Conservation (phyloP, 2,888 invertebrate genomes). For the Hedychridium roseum region DNA sequence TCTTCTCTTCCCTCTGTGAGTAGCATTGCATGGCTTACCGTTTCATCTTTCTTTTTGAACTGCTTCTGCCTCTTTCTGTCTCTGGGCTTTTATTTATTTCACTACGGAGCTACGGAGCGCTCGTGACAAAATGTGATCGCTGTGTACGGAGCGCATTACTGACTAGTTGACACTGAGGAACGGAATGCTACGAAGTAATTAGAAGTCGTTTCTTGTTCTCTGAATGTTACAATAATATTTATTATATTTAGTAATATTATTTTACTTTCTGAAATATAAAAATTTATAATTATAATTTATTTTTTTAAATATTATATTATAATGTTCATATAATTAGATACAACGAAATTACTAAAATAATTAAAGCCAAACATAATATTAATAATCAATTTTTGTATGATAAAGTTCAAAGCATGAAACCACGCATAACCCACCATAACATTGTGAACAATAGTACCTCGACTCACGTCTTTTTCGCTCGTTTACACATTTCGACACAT, state of each 20-base stretch:
- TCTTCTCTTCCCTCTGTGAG: no score
- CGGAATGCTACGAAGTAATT: slow-evolving; percentile 11
- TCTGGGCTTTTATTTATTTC: neutral
- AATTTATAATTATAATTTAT: slow-evolving; percentile 9
- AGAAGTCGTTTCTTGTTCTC: slow-evolving; percentile 11
- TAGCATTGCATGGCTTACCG: no score
- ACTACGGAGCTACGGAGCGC: slow-evolving; percentile 8
- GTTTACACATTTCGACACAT: slow-evolving; percentile 10
- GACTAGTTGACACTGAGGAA: no score
- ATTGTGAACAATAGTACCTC: slow-evolving; percentile 14
- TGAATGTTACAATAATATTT: slow-evolving; percentile 15
- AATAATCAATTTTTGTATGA: slow-evolving; percentile 12
- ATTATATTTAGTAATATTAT: slow-evolving; percentile 11
- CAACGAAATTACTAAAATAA: slow-evolving; percentile 12
- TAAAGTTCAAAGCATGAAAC: slow-evolving; percentile 13
- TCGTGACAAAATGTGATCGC: slow-evolving; percentile 11
- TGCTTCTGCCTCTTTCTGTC: neutral
- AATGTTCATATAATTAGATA: slow-evolving; percentile 11
- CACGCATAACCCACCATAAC: slow-evolving; percentile 16
- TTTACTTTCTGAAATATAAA: no score
- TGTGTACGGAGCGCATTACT: slow-evolving; percentile 10
- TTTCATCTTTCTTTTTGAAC: no score
- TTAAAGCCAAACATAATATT: slow-evolving; percentile 12
- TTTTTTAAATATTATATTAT: slow-evolving; percentile 12
- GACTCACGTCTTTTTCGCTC: slow-evolving; percentile 11